Evolutionary conservation across 2,888 invertebrate genomes (phyloP).

Genomic region (Erynnis tages): DNA sequence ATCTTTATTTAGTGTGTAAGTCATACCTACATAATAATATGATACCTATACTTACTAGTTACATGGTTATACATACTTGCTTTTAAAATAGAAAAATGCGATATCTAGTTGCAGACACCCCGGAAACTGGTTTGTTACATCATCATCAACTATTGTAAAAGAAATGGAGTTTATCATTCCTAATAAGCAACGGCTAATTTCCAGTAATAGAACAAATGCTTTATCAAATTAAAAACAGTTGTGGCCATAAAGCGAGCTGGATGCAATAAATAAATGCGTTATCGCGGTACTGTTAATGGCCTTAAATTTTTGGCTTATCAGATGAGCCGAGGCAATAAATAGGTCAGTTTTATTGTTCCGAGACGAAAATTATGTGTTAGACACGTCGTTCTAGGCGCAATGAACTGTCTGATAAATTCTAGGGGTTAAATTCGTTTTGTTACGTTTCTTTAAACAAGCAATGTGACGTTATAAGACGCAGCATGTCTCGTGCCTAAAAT

Average conservation of each 20-base stretch:
- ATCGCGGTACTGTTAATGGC: slow-evolving; percentile 65
- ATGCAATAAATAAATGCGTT: slow-evolving; percentile 36
- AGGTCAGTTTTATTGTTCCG: slow-evolving; percentile 68
- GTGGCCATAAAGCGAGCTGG: slow-evolving; percentile 29
- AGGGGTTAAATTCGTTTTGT: slow-evolving; percentile 21
- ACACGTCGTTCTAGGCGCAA: slow-evolving; percentile 49
- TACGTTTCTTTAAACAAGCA: no score
- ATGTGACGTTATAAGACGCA: no score
- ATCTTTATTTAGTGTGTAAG: no score
- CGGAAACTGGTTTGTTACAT: no score
- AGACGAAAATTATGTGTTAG: slow-evolving; percentile 57
- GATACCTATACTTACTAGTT: no score
- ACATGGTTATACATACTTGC: no score
- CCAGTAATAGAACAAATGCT: slow-evolving; percentile 24
- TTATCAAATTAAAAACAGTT: slow-evolving; percentile 34
- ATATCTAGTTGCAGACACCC: no score
- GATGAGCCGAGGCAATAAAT: slow-evolving; percentile 65
- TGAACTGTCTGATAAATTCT: slow-evolving; percentile 43
- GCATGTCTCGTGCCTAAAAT: no score
- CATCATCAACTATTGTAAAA: no score
- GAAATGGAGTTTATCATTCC: slow-evolving; percentile 32
- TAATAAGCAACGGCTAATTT: slow-evolving; percentile 22
- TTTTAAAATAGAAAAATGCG: no score
- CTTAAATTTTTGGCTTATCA: slow-evolving; percentile 65
- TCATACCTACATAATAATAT: no score